Evolutionary conservation across 92 coral and sea anemone genomes (phyloP).

Genomic region (Anthopleura xanthogrammica): DNA sequence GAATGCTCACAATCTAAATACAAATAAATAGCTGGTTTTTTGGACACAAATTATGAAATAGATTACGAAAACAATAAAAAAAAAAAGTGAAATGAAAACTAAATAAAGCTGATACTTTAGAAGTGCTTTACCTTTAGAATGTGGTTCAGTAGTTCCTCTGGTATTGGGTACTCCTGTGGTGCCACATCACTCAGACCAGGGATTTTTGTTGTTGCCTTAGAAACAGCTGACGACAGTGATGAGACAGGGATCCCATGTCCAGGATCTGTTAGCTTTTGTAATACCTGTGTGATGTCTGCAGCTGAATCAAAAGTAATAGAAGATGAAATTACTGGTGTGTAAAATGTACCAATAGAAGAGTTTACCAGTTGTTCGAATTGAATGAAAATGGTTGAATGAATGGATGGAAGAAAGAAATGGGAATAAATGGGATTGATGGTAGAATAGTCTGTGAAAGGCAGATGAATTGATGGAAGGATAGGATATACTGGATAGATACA

Average conservation of each 20-base stretch:
- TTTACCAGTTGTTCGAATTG: too few species aligned
- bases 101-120: too few species aligned
- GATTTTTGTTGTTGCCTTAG: slow-evolving; percentile 86
- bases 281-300: slow-evolving; percentile 88
- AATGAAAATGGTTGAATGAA: too few species aligned
- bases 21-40: too few species aligned
- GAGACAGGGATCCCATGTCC: slow-evolving; percentile 76
- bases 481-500: too few species aligned
- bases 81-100: too few species aligned
- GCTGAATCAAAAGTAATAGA: not conserved
- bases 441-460: too few species aligned
- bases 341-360: too few species aligned
- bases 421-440: not conserved
- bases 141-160: slow-evolving; percentile 59
- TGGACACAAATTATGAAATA: too few species aligned
- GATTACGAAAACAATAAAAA: too few species aligned
- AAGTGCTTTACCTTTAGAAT: slow-evolving; percentile 56
- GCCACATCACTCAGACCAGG: slow-evolving; percentile 61
- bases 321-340: not conserved
- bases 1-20: too few species aligned
- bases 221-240: slow-evolving; percentile 85
- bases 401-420: not conserved
- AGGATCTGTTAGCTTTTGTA: slow-evolving; percentile 90
- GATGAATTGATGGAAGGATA: too few species aligned
- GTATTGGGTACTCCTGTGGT: slow-evolving; percentile 81